phyloP scores from a whole-genome alignment of 2,113 vertebrate genomes.

The Calidris pygmaea region DNA sequence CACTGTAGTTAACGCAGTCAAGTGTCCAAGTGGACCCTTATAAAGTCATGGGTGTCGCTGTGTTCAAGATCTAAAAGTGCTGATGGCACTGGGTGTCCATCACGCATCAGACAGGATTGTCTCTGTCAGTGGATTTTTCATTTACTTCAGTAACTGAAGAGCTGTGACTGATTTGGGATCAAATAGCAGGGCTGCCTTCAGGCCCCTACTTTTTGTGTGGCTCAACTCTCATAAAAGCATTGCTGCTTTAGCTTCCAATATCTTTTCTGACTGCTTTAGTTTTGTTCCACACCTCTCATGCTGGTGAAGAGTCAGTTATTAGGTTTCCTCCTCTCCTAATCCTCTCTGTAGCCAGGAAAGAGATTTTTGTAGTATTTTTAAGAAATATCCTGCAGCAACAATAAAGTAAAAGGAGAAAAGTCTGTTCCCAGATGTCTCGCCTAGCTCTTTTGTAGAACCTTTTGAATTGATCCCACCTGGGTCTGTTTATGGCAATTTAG shows the following conservation, averaged over 20 bases:
- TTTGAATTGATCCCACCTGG: background rate
- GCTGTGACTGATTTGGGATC: background rate
- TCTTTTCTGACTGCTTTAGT: background rate
- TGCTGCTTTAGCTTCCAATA: background rate
- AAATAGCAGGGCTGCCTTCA: background rate
- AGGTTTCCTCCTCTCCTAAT: background rate
- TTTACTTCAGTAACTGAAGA: background rate
- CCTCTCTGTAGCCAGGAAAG: background rate
- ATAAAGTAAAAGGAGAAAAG: background rate
- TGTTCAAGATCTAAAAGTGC: background rate
- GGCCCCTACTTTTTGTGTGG: background rate
- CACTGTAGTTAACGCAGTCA: rapidly evolving
- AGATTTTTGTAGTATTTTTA: background rate
- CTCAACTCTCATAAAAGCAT: background rate
- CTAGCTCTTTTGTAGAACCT: background rate
- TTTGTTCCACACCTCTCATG: background rate
- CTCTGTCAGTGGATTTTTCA: background rate
- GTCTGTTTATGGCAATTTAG: background rate
- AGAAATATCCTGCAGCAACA: background rate
- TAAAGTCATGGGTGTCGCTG: background rate
- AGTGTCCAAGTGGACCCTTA: background rate
- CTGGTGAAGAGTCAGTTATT: background rate
- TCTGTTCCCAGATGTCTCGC: background rate
- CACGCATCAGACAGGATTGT: background rate
- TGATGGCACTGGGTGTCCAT: background rate